phyloP scores from a whole-genome alignment of 2,113 vertebrate genomes.

The Electrona antarctica region DNA sequence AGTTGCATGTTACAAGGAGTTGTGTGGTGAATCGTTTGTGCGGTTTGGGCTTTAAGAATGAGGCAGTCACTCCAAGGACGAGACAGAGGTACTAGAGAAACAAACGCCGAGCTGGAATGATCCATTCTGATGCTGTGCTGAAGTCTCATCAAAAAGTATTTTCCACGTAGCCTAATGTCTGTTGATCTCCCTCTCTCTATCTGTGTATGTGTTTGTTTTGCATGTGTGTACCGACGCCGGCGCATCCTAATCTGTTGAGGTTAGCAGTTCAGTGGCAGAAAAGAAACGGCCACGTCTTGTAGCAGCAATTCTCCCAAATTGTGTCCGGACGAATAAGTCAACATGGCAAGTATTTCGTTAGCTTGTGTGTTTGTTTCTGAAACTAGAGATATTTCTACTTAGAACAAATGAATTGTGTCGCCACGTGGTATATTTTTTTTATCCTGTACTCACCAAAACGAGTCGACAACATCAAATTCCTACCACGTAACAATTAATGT shows the following conservation, averaged over 20 bases:
- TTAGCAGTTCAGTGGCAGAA: conserved; percentile 50
- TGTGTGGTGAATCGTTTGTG: too few relatives aligned
- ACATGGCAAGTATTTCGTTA: conserved; percentile 5
- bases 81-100: conserved; percentile 40
- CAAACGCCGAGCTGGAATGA: not conserved
- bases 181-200: not conserved
- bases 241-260: conserved; percentile 54
- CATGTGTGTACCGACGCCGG: conserved; percentile 18
- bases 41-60: conserved; percentile 6
- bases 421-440: conserved; percentile 54
- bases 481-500: conserved; percentile 9
- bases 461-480: conserved; percentile 32
- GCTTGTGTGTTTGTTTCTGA: not conserved
- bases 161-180: not conserved
- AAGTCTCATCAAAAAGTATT: not conserved
- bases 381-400: not conserved
- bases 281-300: conserved; percentile 35
- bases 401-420: conserved; percentile 20
- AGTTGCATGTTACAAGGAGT: too few relatives aligned
- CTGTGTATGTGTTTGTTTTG: not conserved
- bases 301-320: conserved; percentile 55
- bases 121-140: conserved; percentile 17
- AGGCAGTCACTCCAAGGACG: conserved; percentile 33
- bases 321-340: conserved; percentile 6
- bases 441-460: conserved; percentile 38